Evolutionary conservation across 1,140 invertebrate genomes (phyloP).

Genomic region (Uloborus diversus): DNA sequence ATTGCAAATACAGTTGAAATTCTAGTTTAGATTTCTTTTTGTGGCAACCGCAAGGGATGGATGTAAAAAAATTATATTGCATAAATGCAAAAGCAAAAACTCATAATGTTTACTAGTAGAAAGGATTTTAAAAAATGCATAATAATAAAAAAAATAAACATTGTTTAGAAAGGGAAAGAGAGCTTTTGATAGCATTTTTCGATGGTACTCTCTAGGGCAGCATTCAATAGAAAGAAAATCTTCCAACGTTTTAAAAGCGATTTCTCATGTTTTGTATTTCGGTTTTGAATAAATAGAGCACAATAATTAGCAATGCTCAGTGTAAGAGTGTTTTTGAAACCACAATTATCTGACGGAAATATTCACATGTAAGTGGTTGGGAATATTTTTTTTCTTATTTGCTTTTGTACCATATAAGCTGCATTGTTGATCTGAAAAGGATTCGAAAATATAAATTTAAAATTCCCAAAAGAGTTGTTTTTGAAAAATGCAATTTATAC

Average conservation of each 20-base stretch:
- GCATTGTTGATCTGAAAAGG: no score
- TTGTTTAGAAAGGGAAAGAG: constrained; percentile 6
- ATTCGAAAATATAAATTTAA: no score
- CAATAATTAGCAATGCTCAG: background rate
- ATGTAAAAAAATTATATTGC: background rate
- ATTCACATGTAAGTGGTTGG: no score
- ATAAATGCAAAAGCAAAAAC: background rate
- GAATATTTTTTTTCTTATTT: no score
- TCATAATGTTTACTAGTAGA: background rate
- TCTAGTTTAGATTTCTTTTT: background rate
- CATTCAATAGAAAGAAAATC: background rate
- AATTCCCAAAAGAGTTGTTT: no score
- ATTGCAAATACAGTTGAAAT: constrained; percentile 4
- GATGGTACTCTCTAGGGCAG: background rate
- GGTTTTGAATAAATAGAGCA: background rate
- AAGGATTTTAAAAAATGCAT: no score
- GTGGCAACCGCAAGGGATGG: background rate
- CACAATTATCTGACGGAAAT: no score
- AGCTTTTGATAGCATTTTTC: background rate
- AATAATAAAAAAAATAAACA: background rate
- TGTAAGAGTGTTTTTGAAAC: no score
- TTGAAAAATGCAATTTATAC: no score
- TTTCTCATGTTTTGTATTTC: background rate
- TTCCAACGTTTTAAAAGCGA: background rate
- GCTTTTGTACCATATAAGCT: no score